Conservation (phyloP, 2,888 invertebrate species). For the Congeria kusceri region DNA sequence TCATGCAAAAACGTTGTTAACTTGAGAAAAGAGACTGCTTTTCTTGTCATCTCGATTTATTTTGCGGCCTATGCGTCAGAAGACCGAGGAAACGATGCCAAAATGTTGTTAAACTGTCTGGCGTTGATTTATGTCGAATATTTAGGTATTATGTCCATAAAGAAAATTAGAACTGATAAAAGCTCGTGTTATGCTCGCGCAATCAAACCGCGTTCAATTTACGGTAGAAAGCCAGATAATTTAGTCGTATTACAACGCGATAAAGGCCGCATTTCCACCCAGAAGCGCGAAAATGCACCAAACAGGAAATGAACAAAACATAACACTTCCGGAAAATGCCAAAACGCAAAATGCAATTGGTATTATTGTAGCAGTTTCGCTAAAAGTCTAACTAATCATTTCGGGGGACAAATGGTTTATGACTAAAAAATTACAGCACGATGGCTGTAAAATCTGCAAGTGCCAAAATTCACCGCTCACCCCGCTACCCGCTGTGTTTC, state of each 20-base stretch:
- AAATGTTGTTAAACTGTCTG: slow-evolving; percentile 50
- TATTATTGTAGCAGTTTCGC: too few species aligned
- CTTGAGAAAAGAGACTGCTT: slow-evolving; percentile 16
- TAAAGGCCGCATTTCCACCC: too few species aligned
- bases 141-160: slow-evolving; percentile 18
- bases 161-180: slow-evolving; percentile 34
- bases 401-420: too few species aligned
- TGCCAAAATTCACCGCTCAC: too few species aligned
- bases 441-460: too few species aligned
- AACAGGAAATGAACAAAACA: too few species aligned
- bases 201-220: slow-evolving; percentile 25
- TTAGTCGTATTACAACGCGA: not conserved
- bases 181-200: slow-evolving; percentile 20
- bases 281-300: too few species aligned
- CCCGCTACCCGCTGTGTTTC: too few species aligned
- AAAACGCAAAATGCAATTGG: too few species aligned
- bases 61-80: slow-evolving; percentile 51
- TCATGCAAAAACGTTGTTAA: slow-evolving; percentile 15
- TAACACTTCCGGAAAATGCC: too few species aligned
- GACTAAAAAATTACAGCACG: too few species aligned
- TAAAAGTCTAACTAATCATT: too few species aligned
- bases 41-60: slow-evolving; percentile 31
- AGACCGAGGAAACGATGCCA: slow-evolving; percentile 42
- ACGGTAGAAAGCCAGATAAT: slow-evolving; percentile 9
- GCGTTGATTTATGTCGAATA: slow-evolving; percentile 41